Evolutionary conservation across 2,113 vertebrate species (phyloP).

Genomic region (Gracilinanus agilis): DNA sequence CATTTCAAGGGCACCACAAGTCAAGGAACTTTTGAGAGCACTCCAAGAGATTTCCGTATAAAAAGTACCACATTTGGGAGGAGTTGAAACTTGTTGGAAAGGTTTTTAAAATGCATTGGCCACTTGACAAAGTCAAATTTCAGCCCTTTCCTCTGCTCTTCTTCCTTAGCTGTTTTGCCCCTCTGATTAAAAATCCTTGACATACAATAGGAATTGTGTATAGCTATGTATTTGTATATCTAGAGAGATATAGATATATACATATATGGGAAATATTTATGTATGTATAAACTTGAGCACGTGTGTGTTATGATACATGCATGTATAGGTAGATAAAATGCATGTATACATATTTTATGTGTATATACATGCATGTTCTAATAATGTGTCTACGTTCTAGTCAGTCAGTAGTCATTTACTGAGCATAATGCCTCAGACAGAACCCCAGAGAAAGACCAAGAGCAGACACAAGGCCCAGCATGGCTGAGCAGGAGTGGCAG

Average conservation of each 20-base stretch:
- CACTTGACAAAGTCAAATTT: background rate
- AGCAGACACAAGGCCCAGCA: background rate
- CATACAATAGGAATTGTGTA: background rate
- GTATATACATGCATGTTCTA: too few relatives aligned
- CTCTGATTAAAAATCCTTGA: background rate
- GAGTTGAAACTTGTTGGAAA: background rate
- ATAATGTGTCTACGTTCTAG: too few relatives aligned
- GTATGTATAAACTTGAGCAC: too few relatives aligned
- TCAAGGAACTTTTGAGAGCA: background rate
- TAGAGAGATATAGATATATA: too few relatives aligned
- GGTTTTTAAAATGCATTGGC: background rate
- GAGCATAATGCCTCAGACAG: background rate
- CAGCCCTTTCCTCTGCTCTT: background rate
- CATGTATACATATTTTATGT: too few relatives aligned
- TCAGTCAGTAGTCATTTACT: too few relatives aligned
- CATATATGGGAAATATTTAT: too few relatives aligned
- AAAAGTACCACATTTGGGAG: background rate
- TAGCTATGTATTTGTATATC: background rate
- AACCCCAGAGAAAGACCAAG: background rate
- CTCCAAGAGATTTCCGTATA: background rate
- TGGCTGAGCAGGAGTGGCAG: background rate
- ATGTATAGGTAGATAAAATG: too few relatives aligned
- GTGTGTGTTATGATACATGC: too few relatives aligned
- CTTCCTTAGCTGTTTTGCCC: background rate
- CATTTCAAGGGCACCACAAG: background rate